Base-by-base conservation (phyloP, 2,797 vertebrate genomes). In the Girardinus metallicus region DNA sequence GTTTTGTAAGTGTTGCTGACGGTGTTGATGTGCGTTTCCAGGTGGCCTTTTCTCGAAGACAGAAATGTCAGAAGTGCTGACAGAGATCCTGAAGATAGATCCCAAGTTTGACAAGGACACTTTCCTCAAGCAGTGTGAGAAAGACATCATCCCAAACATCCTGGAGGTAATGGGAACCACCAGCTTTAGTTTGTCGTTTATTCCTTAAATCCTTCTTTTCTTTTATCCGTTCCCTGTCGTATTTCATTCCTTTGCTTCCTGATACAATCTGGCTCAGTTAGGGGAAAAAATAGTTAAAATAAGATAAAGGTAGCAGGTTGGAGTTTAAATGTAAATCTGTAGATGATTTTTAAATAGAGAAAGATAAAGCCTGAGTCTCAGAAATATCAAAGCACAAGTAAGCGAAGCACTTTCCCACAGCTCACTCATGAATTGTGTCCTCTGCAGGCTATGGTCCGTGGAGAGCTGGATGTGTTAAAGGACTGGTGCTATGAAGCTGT, bases 401-500 rank as follows among this genome's bases (percentile, higher is more conserved):
- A 36, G 62, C 36, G 62, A 55, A 60, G 18, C 41, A 51, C 57
- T 36, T 73, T 68, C 26, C 62, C 16, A n/a, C 39, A 26, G 23
- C 13, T 41, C 1, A 23, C 41, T 51, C 23, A 16, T 71, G 51
- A 70, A 78, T 64, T 29, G 55, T 85, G 47, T 18, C 76, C 76
- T 87, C 62, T 88, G 53, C 86, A 98, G 97, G 97, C 97, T 11
- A 97, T 99, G 95, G 96, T 98, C 75, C 95, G 96, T 10, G 98
- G 97, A 29, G 97, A 99, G 78, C 96, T 98, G 26, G 97, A 98
- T 0, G 96, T 99, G 51, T 95, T 99, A 84, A 97, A 97, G 92
- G 97, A 98, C 80, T 99, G 97, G 97, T 98, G 97, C 91, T 98
- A 98, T 3, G 97, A 99, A 95, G 97, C 97, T 18, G 97, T 99